Evolutionary conservation across 2,113 vertebrate genomes (phyloP).

Genomic region (Talpa occidentalis): DNA sequence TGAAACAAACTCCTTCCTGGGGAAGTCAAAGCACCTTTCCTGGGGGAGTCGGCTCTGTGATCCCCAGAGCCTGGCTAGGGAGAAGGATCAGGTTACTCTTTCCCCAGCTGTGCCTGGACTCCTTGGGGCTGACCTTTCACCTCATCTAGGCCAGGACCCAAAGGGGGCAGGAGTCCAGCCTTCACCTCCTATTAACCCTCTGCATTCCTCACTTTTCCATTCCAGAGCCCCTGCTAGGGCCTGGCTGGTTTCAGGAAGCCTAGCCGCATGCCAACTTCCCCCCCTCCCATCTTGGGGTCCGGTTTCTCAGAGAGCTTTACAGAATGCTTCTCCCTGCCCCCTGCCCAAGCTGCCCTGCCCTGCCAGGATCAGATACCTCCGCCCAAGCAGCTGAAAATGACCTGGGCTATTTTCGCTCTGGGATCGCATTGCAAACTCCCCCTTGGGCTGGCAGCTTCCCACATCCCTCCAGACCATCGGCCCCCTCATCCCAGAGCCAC

Average conservation of each 20-base stretch:
- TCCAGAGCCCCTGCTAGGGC: background rate
- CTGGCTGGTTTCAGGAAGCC: constrained; percentile 59
- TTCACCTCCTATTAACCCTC: constrained; percentile 79
- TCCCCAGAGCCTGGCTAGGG: constrained; percentile 65
- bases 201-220: constrained; percentile 60
- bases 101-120: constrained; percentile 78
- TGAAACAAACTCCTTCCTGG: constrained; percentile 69
- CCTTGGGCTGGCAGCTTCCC: constrained; percentile 70
- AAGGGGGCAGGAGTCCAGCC: constrained; percentile 67
- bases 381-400: constrained; percentile 84
- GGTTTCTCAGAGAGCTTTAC: constrained; percentile 70
- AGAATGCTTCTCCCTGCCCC: constrained; percentile 74
- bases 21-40: constrained; percentile 80
- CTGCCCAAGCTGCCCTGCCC: constrained; percentile 70
- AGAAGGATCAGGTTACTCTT: constrained; percentile 75
- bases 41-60: constrained; percentile 69
- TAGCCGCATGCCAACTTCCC: constrained; percentile 33
- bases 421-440: constrained; percentile 82
- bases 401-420: constrained; percentile 81
- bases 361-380: constrained; percentile 77
- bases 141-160: constrained; percentile 78
- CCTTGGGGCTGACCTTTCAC: constrained; percentile 82
- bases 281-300: constrained; percentile 57
- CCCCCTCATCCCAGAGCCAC: constrained; percentile 46
- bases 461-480: constrained; percentile 56